Conservation (phyloP, 2,888 invertebrate species). For the Cantharis flavilabris region DNA sequence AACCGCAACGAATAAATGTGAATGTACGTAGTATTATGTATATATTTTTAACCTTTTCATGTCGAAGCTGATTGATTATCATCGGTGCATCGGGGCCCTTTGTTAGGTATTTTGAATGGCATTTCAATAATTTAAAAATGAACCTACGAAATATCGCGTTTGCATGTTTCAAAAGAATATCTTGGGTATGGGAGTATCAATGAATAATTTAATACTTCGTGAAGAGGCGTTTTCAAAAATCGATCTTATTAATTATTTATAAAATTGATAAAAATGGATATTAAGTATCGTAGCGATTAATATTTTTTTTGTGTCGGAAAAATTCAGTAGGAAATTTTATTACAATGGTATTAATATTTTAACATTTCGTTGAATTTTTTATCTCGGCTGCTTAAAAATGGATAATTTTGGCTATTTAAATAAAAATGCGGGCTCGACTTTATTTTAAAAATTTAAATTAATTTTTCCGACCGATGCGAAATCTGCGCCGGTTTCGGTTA, state of each 20-base stretch:
- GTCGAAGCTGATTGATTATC: conserved; percentile 17
- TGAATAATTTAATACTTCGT: conserved; percentile 16
- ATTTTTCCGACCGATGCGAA: neutral
- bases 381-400: neutral
- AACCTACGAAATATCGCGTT: conserved; percentile 6
- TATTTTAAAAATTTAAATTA: neutral
- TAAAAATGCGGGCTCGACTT: neutral
- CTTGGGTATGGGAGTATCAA: conserved; percentile 5
- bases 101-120: conserved; percentile 5
- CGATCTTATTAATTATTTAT: conserved; percentile 13
- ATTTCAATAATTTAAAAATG: conserved; percentile 10
- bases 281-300: neutral
- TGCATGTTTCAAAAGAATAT: conserved; percentile 10
- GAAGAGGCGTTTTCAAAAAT: neutral
- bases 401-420: neutral
- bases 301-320: neutral
- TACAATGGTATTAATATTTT: neutral
- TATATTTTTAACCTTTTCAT: conserved; percentile 13
- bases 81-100: neutral
- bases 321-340: neutral
- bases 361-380: neutral
- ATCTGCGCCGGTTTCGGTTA: neutral
- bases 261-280: conserved; percentile 3
- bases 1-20: neutral
- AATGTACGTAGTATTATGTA: neutral